phyloP scores from a whole-genome alignment of 2,888 invertebrate species.

The Lutraria lutraria region DNA sequence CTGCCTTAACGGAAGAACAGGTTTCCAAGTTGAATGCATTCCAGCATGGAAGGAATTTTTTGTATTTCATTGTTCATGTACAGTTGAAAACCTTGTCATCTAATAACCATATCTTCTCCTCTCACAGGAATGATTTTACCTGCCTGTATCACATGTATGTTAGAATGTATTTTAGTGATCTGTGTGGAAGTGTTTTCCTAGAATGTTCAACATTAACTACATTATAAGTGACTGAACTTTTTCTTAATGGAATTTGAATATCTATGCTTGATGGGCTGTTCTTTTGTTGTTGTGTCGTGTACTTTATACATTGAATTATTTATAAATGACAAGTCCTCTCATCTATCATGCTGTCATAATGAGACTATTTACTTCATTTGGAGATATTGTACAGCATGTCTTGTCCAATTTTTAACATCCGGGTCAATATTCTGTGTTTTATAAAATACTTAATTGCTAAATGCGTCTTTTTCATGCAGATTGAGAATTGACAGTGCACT shows the following conservation, averaged over 20 bases:
- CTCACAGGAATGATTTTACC: constrained; percentile 25
- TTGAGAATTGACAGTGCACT: no score
- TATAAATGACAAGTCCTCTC: no score
- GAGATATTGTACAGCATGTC: no score
- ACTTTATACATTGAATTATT: no score
- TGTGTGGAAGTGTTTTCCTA: not conserved
- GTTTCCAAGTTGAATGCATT: constrained; percentile 34
- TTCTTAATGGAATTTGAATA: not conserved
- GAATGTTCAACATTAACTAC: not conserved
- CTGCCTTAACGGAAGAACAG: constrained; percentile 30
- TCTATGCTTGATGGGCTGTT: not conserved
- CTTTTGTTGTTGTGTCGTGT: not conserved
- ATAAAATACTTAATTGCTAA: no score
- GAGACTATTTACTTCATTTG: no score
- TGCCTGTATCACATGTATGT: not conserved
- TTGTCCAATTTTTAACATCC: no score
- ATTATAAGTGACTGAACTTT: not conserved
- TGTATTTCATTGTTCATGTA: not conserved
- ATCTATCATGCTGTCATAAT: no score
- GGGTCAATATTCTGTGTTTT: no score
- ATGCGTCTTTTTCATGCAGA: no score
- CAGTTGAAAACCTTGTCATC: constrained; percentile 1
- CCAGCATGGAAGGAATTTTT: constrained; percentile 24
- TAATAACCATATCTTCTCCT: constrained; percentile 14
- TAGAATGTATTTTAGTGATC: not conserved